Evolutionary conservation across 2,888 invertebrate species (phyloP), one percentile per base, ranked within the genome.

Genomic region (Fragum fragum): DNA sequence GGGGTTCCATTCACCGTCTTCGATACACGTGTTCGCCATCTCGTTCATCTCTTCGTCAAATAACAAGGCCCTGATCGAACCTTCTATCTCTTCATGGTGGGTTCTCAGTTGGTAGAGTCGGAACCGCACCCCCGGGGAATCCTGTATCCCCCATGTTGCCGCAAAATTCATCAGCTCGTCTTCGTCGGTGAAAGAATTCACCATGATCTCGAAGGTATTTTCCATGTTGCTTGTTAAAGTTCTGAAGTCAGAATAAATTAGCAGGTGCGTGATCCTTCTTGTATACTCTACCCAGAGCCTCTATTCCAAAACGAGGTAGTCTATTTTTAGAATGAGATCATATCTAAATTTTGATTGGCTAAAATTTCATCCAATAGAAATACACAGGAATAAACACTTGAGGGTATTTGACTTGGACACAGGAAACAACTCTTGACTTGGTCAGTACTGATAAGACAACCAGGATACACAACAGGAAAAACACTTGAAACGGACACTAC

Each of bases 161-260:
- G 75, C 75, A 59, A 75, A 68, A 69, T 75, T 75, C 69, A 75
- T 57, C 28, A 75, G 21, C 18, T 75, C 69, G 18, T 55, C 69
- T 29, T 6, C 75, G 55, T 75, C 57, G 57, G 69, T 69, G 32
- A 69, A 69, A n/a, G 57, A 32, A 28, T 55, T 68, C 21, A 75
- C 42, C 59, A 66, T 36, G 14, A 18, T 75, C 28, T 75, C 69
- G 11, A 57, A 57, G 11, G 29, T 18, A 73, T 42, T 63, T 63
- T 61, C 73, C 73, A 73, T 63, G 73, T 73, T 73, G 73, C 7
- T 47, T 16, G 42, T 73, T 52, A 23, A 18, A 73, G n/a, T 36
- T 73, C 73, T 36, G 47, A 59, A 36, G 9, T 73, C 39, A 73
- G 59, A 73, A 59, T 59, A 57, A 73, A 16, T 1, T 18, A 26